Percentiles rank a stretch among this genome's conserved stretches.
Conservation (phyloP, 2,113 vertebrate species). For the Microcebus ravelobensis region DNA sequence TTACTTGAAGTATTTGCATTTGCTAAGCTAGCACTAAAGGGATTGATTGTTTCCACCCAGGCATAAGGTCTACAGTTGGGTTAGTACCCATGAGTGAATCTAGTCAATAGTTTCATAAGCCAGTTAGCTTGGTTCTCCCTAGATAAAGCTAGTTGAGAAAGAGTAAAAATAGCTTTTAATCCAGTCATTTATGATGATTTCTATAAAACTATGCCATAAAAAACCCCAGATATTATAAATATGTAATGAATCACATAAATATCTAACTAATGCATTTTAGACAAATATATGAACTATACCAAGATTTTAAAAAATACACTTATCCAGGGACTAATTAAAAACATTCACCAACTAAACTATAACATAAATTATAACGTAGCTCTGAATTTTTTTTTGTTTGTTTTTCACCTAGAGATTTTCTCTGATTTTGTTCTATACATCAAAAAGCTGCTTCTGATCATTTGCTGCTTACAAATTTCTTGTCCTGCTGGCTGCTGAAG, state of each 20-base stretch:
- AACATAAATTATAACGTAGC: conserved; percentile 28
- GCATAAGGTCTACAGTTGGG: background rate
- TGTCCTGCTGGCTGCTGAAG: background rate
- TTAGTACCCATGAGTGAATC: background rate
- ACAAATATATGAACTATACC: conserved; percentile 15
- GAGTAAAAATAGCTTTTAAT: conserved; percentile 27
- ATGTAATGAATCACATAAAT: conserved; percentile 63
- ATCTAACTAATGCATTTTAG: conserved; percentile 60
- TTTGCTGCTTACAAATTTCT: background rate
- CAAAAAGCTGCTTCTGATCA: background rate
- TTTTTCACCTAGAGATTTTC: conserved; percentile 2
- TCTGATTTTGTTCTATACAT: conserved; percentile 23
- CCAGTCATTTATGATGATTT: background rate
- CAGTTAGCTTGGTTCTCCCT: conserved; percentile 15
- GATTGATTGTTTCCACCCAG: conserved; percentile 17
- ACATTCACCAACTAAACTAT: conserved; percentile 47
- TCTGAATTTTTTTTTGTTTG: background rate
- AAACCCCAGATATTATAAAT: conserved; percentile 47
- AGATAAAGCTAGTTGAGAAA: background rate
- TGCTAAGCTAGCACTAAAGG: background rate
- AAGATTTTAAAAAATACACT: conserved; percentile 44
- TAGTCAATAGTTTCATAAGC: background rate
- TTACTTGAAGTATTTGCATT: background rate
- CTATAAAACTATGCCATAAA: conserved; percentile 39
- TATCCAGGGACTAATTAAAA: conserved; percentile 62